Base-by-base conservation (phyloP, 2,113 vertebrate genomes). In the Gnathonemus longibarbis region DNA sequence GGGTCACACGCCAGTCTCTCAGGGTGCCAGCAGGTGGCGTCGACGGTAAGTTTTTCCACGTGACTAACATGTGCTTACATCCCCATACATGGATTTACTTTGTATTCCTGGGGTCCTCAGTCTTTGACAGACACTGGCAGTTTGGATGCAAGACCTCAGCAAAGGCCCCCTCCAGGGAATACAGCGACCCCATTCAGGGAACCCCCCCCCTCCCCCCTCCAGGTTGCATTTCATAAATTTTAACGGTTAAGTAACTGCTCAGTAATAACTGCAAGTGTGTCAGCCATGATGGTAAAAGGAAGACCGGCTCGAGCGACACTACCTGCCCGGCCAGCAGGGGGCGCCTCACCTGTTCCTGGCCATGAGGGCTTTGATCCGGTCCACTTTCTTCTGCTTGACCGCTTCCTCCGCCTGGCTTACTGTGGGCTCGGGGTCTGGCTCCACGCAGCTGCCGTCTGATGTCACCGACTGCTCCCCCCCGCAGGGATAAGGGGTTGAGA, bases 321-420 rank as follows among this genome's bases (percentile, higher is more conserved):
- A 24, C 56, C 56, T 58, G 58, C 58, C 9, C 58, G 1, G 8
- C 24, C 58, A 27, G 24, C 58, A 19, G 21, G 83, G 83, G 83
- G 46, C 39, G 3, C 27, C 70, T 50, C 80, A 97, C 96, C 96
- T 96, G 93, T 15, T 88, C 89, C 53, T 91, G 90, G 88, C 84
- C n/a, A 89, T 80, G 24, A 89, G 88, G 15, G 77, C 56, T 89
- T 88, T 91, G 84, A 91, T 90, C 90, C 93, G 88, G 89, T 94
- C 94, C 85, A 91, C 62, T 84, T 92, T 92, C 90, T 88, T 94
- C 90, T 93, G 93, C 89, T 94, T 91, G 88, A 94, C 92, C 93
- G 93, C 92, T 84, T 95, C 94, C 93, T 96, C 94, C 90, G 96
- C 95, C 9, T 96, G 95, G 93, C 89, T 96, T 87, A 92, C n/a